These are phyloP conservation scores for Meandrusa payeni DNA, from an alignment of 2,888 invertebrate genomes.

Conservation along the genomic window DNA sequence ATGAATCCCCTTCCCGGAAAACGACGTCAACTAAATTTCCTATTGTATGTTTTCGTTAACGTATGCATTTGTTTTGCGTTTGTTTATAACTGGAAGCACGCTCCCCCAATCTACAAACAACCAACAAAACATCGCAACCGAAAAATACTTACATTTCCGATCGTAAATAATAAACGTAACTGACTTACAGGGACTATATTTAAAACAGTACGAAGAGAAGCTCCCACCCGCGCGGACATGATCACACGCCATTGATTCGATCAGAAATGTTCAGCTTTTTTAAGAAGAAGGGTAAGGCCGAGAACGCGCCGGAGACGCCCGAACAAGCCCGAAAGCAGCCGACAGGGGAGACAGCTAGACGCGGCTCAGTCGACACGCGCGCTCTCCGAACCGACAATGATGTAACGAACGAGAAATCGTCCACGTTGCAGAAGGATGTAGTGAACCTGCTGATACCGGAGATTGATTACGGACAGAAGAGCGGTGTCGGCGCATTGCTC, in stretches of 20 bases:
- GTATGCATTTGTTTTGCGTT: too few species aligned
- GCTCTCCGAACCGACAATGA: constrained; percentile 52
- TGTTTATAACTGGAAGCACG: too few species aligned
- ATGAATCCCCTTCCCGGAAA: constrained; percentile 1
- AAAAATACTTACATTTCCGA: constrained; percentile 3
- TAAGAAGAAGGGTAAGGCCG: constrained; percentile 70
- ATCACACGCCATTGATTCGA: constrained; percentile 40
- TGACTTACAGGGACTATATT: constrained; percentile 29
- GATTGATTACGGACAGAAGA: constrained; percentile 64
- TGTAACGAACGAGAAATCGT: constrained; percentile 46
- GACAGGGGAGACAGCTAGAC: constrained; percentile 38
- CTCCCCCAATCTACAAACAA: constrained; percentile 15
- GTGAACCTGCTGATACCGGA: constrained; percentile 67
- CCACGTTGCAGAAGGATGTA: constrained; percentile 65
- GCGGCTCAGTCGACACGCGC: constrained; percentile 54
- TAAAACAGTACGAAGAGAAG: constrained; percentile 43
- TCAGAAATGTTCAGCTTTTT: constrained; percentile 72
- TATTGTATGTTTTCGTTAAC: background rate
- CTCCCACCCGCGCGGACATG: constrained; percentile 53
- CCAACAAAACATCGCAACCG: constrained; percentile 27
- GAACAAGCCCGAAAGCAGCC: constrained; percentile 45
- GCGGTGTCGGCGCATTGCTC: constrained; percentile 63
- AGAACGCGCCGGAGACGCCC: constrained; percentile 40
- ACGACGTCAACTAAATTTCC: too few species aligned
- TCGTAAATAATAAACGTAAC: constrained; percentile 12